Percentiles rank a stretch among this genome's conserved stretches.
These are phyloP conservation scores for Phaedon cochleariae DNA, from an alignment of 2,888 invertebrate genomes.

Conservation along the genomic window DNA sequence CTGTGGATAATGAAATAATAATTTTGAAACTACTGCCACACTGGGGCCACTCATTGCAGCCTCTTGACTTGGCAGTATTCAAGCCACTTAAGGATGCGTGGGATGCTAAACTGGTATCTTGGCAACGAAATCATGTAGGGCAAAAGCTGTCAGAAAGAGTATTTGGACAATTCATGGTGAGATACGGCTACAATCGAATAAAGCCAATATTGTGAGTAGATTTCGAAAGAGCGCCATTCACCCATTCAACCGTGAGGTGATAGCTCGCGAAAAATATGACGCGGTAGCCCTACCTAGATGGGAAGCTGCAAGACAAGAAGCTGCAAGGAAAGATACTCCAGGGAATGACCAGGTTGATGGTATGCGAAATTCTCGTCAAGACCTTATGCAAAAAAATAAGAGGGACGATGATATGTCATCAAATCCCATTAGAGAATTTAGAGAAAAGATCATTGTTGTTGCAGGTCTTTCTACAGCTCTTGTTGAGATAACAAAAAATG, in stretches of 20 bases:
- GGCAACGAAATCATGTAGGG: background rate
- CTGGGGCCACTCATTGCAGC: background rate
- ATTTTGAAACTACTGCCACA: background rate
- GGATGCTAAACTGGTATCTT: background rate
- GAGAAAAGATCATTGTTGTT: background rate
- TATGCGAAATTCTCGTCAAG: too few species aligned
- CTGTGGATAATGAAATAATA: background rate
- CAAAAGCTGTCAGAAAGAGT: background rate
- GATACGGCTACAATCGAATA: too few species aligned
- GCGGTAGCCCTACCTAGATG: background rate
- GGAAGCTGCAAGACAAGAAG: background rate
- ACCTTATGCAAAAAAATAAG: background rate
- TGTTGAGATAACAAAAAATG: background rate
- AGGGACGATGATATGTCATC: too few species aligned
- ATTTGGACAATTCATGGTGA: too few species aligned
- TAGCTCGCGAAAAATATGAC: background rate
- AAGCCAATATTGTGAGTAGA: too few species aligned
- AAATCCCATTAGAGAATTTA: background rate
- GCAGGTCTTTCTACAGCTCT: background rate
- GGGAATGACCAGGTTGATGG: background rate
- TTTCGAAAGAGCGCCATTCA: background rate
- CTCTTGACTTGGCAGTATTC: background rate
- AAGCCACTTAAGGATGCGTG: background rate
- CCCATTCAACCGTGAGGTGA: constrained; percentile 47
- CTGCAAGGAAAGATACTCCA: background rate